Percentiles rank a stretch among this genome's conserved stretches.
These are phyloP conservation scores for Delichon dasypus DNA, from an alignment of 2,797 vertebrate species.

Conservation along the genomic window DNA sequence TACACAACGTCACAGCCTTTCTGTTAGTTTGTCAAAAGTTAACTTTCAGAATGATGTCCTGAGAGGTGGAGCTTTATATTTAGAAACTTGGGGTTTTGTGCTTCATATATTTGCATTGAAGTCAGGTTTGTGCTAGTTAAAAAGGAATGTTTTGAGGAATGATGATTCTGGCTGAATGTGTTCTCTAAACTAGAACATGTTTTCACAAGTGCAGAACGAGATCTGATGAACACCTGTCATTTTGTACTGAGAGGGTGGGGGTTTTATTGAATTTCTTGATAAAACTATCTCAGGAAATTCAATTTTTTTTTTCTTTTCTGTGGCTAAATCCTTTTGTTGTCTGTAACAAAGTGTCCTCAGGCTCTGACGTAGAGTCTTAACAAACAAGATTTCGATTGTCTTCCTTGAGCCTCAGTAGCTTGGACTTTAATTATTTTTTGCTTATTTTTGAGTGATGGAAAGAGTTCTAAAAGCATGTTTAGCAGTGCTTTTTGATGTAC, in stretches of 20 bases:
- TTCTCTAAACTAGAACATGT: neutral
- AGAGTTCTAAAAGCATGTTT: neutral
- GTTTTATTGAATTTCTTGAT: neutral
- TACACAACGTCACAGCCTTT: neutral
- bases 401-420: neutral
- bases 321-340: neutral
- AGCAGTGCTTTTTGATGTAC: neutral
- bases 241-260: neutral
- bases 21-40: neutral
- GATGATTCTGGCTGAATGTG: neutral
- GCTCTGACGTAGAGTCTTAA: neutral
- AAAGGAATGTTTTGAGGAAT: neutral
- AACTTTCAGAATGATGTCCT: neutral
- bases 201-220: neutral
- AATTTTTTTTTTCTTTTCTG: accelerated
- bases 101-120: neutral
- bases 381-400: neutral
- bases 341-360: neutral
- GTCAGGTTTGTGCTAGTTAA: neutral
- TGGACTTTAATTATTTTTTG: neutral
- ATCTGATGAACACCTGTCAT: neutral
- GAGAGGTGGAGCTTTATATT: neutral
- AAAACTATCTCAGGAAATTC: neutral
- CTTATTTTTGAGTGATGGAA: neutral
- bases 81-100: neutral